phyloP scores from a whole-genome alignment of 92 coral and sea anemone species.

The Diadumene lineata region DNA sequence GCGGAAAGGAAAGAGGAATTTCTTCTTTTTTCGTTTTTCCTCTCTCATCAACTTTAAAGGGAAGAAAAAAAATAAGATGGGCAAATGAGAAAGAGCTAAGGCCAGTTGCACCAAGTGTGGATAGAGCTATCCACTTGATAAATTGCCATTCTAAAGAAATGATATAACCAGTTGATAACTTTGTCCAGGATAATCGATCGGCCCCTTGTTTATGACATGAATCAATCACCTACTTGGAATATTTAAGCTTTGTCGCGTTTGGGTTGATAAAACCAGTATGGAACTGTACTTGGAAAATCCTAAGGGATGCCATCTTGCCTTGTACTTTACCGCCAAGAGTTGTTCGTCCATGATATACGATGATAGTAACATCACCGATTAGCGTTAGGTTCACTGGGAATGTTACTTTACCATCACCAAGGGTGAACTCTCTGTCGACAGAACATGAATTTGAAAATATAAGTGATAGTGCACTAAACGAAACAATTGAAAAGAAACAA shows the following conservation, averaged over 20 bases:
- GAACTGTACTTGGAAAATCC: slow-evolving; percentile 89
- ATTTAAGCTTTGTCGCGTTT: slow-evolving; percentile 87
- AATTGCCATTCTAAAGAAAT: too few species aligned
- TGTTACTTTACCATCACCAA: slow-evolving; percentile 84
- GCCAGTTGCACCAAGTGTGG: too few species aligned
- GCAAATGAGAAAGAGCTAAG: too few species aligned
- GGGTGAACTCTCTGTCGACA: slow-evolving; percentile 75
- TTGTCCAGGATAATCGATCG: too few species aligned
- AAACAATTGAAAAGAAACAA: too few species aligned
- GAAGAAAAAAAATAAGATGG: too few species aligned
- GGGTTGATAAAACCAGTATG: slow-evolving; percentile 95
- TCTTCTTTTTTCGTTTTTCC: too few species aligned
- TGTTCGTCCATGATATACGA: slow-evolving; percentile 92
- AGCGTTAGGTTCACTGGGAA: slow-evolving; percentile 88
- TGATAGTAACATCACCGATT: slow-evolving; percentile 90
- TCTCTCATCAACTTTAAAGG: too few species aligned
- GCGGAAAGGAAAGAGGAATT: too few species aligned
- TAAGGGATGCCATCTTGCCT: slow-evolving; percentile 94
- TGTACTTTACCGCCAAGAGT: slow-evolving; percentile 98
- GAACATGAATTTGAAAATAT: not conserved
- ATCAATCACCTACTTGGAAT: slow-evolving; percentile 68
- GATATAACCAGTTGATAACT: too few species aligned
- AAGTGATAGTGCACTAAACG: too few species aligned
- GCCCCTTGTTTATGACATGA: not conserved
- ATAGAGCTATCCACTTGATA: too few species aligned